These are phyloP conservation scores for Agrotis segetum DNA, from an alignment of 2,888 invertebrate species.

Conservation along the genomic window DNA sequence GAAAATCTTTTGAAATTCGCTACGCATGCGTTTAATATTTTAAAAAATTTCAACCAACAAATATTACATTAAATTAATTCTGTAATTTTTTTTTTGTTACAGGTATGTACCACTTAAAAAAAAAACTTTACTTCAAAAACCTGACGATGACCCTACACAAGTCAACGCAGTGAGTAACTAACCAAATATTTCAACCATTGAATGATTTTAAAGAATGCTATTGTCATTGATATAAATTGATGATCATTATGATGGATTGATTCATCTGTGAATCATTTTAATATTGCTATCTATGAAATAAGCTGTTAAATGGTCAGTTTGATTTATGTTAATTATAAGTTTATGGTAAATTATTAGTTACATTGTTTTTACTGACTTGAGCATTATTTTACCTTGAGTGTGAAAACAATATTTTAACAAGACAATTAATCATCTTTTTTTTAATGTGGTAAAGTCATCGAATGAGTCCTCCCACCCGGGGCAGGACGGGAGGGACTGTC, in stretches of 20 bases:
- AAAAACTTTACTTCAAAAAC: no score
- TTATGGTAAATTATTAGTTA: neutral
- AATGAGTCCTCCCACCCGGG: no score
- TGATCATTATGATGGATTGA: conserved; percentile 36
- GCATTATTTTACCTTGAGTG: neutral
- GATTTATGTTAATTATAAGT: conserved; percentile 15
- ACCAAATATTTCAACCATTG: conserved; percentile 1
- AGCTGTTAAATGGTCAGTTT: neutral
- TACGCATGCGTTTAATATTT: no score
- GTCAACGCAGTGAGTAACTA: conserved; percentile 33
- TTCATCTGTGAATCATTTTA: conserved; percentile 45
- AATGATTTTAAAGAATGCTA: conserved; percentile 48
- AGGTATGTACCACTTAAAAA: neutral
- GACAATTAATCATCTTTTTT: no score
- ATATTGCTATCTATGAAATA: conserved; percentile 17
- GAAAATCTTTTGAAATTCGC: no score
- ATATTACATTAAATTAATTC: neutral
- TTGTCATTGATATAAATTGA: conserved; percentile 66
- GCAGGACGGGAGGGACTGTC: no score
- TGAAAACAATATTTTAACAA: neutral
- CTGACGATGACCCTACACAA: neutral
- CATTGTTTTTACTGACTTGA: neutral
- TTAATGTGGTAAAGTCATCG: no score
- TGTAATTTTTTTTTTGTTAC: neutral
- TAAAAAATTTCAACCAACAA: no score